phyloP scores from a whole-genome alignment of 2,113 vertebrate species.

The Bucco capensis region DNA sequence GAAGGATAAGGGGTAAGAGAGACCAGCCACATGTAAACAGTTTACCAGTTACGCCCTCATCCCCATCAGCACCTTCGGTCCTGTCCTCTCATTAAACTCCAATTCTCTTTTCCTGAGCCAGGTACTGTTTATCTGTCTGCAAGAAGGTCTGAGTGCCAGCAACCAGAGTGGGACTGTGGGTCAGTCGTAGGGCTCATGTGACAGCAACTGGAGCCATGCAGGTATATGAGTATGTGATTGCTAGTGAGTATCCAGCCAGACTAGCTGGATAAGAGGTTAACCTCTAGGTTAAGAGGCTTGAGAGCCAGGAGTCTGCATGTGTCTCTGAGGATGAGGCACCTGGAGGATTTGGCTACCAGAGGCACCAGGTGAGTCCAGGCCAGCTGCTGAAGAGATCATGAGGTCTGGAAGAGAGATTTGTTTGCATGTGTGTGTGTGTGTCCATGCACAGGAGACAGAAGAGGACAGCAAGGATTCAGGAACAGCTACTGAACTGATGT shows the following conservation, averaged over 20 bases:
- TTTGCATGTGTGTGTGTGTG: background rate
- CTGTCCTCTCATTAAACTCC: background rate
- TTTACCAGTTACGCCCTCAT: background rate
- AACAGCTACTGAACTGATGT: background rate
- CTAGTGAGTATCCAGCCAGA: background rate
- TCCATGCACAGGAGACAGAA: accelerated
- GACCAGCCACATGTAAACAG: background rate
- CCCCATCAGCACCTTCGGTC: background rate
- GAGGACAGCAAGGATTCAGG: background rate
- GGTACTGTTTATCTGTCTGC: background rate
- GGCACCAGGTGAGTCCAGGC: background rate
- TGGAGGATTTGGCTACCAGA: background rate
- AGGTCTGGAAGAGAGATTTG: background rate
- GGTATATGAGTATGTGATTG: background rate
- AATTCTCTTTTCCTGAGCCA: background rate
- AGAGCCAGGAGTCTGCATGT: background rate
- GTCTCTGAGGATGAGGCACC: background rate
- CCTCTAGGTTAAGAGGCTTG: background rate
- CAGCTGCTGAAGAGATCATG: background rate
- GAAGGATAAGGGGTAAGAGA: background rate
- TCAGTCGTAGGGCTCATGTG: background rate
- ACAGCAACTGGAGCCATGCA: background rate
- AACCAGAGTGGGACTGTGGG: background rate
- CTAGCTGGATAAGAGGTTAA: background rate
- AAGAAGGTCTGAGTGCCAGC: background rate